A percentile compares a stretch with the other conserved stretches of the same genome.
Evolutionary conservation across 2,797 vertebrate species (phyloP).

Genomic region (Calcarius lapponicus): DNA sequence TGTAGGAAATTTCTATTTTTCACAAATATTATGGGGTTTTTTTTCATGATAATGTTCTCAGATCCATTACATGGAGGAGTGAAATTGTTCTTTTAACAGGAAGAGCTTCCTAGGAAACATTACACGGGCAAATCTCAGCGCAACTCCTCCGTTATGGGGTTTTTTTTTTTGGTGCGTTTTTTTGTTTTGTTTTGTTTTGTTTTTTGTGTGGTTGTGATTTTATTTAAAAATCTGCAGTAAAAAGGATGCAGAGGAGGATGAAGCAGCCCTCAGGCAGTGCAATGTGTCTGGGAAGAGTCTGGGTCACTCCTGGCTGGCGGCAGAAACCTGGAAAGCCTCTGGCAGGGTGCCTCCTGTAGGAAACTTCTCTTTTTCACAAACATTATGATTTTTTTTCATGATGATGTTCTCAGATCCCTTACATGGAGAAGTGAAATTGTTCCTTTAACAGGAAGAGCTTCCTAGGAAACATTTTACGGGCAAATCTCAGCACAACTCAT

Average conservation of each 20-base stretch:
- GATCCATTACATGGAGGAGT: background rate
- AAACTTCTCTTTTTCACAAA: too few relatives aligned
- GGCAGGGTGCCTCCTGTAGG: too few relatives aligned
- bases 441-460: background rate
- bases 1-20: too few relatives aligned
- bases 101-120: background rate
- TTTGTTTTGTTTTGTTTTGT: too few relatives aligned
- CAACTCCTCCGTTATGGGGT: rapidly evolving
- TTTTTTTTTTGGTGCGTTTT: too few relatives aligned
- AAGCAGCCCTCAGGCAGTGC: background rate
- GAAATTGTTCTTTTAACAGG: background rate
- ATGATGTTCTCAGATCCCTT: background rate
- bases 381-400: too few relatives aligned
- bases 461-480: background rate
- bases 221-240: too few relatives aligned
- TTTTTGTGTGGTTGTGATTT: too few relatives aligned
- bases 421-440: background rate
- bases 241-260: background rate
- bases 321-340: background rate
- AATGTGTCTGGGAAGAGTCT: background rate
- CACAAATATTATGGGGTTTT: too few relatives aligned
- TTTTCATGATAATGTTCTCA: too few relatives aligned
- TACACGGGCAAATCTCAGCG: rapidly evolving
- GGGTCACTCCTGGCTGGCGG: background rate
- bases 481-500: rapidly evolving